Percentiles rank a stretch among this genome's conserved stretches.
Evolutionary conservation across 1,140 invertebrate genomes (phyloP).

Genomic region (Sitophilus oryzae): DNA sequence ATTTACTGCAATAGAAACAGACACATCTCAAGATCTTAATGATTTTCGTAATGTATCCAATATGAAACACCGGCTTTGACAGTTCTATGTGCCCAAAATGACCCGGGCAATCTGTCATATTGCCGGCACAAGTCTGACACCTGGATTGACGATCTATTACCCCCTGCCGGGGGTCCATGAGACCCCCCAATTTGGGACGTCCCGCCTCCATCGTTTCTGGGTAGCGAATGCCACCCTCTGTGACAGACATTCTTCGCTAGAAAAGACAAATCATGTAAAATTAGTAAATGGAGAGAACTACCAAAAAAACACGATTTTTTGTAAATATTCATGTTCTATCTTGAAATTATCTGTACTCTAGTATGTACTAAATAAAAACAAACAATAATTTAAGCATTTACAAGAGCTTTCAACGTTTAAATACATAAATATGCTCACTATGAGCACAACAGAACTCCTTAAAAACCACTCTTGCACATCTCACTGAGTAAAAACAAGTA

Average conservation of each 20-base stretch:
- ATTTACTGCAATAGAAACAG: constrained; percentile 96
- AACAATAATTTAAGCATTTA: no score
- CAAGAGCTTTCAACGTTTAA: no score
- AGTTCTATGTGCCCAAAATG: constrained; percentile 99
- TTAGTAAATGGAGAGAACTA: no score
- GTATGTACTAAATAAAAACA: no score
- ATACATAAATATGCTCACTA: no score
- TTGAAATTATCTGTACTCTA: no score
- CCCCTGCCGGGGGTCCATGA: constrained; percentile 99
- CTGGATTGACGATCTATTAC: constrained; percentile 89
- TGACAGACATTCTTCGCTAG: constrained; percentile 94
- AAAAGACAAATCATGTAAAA: constrained; percentile 37
- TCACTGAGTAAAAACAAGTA: no score
- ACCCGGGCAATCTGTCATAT: constrained; percentile 97
- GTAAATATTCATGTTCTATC: no score
- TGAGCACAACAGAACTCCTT: no score
- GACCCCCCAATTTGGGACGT: constrained; percentile 91
- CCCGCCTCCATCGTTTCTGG: constrained; percentile 98
- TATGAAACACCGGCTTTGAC: constrained; percentile 97
- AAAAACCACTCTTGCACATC: no score
- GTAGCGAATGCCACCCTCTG: constrained; percentile 93
- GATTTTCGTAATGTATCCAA: constrained; percentile 95
- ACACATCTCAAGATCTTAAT: constrained; percentile 96
- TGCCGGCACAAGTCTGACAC: constrained; percentile 97
- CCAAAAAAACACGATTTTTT: no score